Percentiles rank a stretch among this genome's conserved stretches.
Evolutionary conservation across 1,140 invertebrate genomes (phyloP).

Genomic region (Helicoverpa zea): DNA sequence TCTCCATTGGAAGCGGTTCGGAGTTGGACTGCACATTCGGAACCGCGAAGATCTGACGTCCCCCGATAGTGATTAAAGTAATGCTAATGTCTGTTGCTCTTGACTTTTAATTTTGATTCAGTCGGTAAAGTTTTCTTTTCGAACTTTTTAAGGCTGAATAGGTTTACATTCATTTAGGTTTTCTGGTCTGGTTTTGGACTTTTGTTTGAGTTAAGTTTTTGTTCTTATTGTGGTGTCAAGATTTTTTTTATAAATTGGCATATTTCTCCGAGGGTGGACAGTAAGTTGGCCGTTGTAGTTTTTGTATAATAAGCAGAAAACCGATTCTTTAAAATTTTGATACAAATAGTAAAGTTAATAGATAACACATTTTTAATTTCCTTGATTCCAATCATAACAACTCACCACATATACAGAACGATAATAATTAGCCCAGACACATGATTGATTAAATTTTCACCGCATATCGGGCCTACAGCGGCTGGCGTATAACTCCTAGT

Average conservation of each 20-base stretch:
- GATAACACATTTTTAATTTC: no score
- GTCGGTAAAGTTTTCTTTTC: slow-evolving; percentile 26
- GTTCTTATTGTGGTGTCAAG: not conserved
- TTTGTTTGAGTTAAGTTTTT: not conserved
- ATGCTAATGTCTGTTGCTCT: slow-evolving; percentile 69
- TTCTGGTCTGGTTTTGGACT: not conserved
- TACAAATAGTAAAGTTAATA: no score
- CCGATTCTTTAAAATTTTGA: no score
- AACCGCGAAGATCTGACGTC: slow-evolving; percentile 66
- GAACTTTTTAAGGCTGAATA: slow-evolving; percentile 28
- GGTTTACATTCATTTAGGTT: slow-evolving; percentile 19
- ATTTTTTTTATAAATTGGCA: not conserved
- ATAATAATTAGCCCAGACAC: slow-evolving; percentile 3
- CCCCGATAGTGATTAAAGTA: slow-evolving; percentile 77
- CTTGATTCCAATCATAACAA: not conserved
- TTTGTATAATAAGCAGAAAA: no score
- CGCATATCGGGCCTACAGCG: not conserved
- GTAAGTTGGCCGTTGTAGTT: not conserved
- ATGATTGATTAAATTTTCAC: slow-evolving; percentile 28
- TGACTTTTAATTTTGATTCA: slow-evolving; percentile 66
- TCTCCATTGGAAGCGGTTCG: slow-evolving; percentile 72
- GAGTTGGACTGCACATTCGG: slow-evolving; percentile 72
- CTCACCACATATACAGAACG: not conserved
- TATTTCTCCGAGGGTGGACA: no score
- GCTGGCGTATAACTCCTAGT: not conserved